phyloP scores from a whole-genome alignment of 2,888 invertebrate genomes.

The Hedychridium roseum region DNA sequence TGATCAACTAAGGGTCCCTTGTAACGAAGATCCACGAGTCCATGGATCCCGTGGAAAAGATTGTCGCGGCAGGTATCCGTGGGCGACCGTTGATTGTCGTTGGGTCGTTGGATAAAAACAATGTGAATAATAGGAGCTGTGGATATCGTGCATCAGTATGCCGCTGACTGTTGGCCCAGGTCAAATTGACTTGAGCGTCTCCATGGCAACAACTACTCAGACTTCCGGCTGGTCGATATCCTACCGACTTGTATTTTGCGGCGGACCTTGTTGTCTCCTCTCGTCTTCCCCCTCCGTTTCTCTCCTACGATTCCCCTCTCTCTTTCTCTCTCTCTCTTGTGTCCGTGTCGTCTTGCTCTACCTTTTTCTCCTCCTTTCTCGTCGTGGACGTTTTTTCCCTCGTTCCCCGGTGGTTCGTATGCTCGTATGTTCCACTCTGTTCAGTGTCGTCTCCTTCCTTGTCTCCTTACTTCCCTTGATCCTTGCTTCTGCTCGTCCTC shows the following conservation, averaged over 20 bases:
- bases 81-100: too few species aligned
- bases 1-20: too few species aligned
- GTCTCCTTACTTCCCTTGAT: not conserved
- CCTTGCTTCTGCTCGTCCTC: not conserved
- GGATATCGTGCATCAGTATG: slow-evolving; percentile 56
- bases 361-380: slow-evolving; percentile 23
- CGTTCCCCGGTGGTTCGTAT: slow-evolving; percentile 1
- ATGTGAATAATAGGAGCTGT: slow-evolving; percentile 54
- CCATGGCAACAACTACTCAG: slow-evolving; percentile 67
- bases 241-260: slow-evolving; percentile 59
- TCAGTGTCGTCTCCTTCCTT: slow-evolving; percentile 9
- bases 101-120: slow-evolving; percentile 46
- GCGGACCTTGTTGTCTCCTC: slow-evolving; percentile 43
- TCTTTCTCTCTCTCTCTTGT: slow-evolving; percentile 26
- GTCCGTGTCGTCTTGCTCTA: slow-evolving; percentile 22
- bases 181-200: slow-evolving; percentile 69
- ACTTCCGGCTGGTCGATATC: slow-evolving; percentile 67
- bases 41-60: too few species aligned
- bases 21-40: too few species aligned
- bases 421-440: slow-evolving; percentile 6
- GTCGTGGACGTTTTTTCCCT: not conserved
- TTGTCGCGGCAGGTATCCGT: too few species aligned
- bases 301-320: slow-evolving; percentile 26
- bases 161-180: slow-evolving; percentile 62
- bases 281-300: slow-evolving; percentile 22